These are phyloP conservation scores for Chaenocephalus aceratus DNA, from an alignment of 2,113 vertebrate species.

Conservation along the genomic window DNA sequence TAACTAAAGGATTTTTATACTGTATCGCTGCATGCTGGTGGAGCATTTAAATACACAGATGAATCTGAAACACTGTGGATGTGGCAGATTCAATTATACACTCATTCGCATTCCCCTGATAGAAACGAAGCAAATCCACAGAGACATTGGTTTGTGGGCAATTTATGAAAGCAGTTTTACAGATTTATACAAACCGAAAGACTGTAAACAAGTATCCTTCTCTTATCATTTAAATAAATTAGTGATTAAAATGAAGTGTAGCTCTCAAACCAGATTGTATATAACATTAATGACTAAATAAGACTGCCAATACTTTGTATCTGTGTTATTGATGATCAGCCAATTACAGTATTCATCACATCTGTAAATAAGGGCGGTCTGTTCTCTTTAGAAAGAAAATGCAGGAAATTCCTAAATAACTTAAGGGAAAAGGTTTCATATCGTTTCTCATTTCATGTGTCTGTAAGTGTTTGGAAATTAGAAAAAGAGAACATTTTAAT, in stretches of 20 bases:
- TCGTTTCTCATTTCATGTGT: neutral
- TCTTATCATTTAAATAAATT: conserved; percentile 51
- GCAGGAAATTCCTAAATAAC: neutral
- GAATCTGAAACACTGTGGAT: conserved; percentile 64
- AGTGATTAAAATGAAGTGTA: conserved; percentile 38
- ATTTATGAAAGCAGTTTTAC: conserved; percentile 62
- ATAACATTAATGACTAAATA: neutral
- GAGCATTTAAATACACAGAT: conserved; percentile 60
- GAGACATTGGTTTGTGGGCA: conserved; percentile 53
- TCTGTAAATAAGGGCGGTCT: neutral
- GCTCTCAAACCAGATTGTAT: conserved; percentile 32
- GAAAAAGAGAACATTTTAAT: neutral
- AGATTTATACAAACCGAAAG: conserved; percentile 60
- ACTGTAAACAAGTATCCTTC: conserved; percentile 63
- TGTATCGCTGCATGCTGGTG: conserved; percentile 43
- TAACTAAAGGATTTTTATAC: conserved; percentile 58
- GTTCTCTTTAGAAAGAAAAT: neutral
- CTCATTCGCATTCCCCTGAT: conserved; percentile 59
- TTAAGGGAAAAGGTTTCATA: neutral
- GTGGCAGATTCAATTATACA: conserved; percentile 70
- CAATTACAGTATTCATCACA: conserved; percentile 6
- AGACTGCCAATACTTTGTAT: neutral
- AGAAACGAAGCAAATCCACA: conserved; percentile 60
- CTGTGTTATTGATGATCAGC: neutral
- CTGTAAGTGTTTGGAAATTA: conserved; percentile 47